Conservation (phyloP, 2,797 vertebrate species). For the Acropternis orthonyx region DNA sequence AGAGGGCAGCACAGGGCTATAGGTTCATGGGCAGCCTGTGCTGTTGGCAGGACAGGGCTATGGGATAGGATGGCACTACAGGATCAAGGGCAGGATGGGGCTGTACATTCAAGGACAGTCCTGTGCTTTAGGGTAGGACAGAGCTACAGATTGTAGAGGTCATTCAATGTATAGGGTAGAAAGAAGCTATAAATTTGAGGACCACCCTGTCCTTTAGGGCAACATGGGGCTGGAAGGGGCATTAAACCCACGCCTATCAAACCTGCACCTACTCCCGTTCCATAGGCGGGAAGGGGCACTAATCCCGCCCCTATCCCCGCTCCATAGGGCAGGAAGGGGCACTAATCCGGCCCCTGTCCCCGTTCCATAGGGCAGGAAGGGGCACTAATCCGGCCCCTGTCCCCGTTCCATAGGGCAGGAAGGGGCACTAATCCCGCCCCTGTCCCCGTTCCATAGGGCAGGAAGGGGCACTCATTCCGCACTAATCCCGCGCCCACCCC, state of each 20-base stretch:
- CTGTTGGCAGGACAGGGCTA: background rate
- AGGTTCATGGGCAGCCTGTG: background rate
- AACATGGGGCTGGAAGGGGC: too few species aligned
- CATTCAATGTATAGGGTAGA: too few species aligned
- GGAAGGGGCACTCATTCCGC: too few species aligned
- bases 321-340: background rate
- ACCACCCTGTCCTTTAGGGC: too few species aligned
- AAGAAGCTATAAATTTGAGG: too few species aligned
- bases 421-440: background rate
- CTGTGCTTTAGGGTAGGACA: background rate
- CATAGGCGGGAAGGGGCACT: background rate
- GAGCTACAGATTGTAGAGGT: background rate
- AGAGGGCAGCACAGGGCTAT: too few species aligned
- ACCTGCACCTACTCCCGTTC: too few species aligned
- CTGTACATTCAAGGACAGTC: background rate
- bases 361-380: background rate
- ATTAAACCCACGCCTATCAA: too few species aligned
- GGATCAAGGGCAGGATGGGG: background rate
- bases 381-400: background rate
- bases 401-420: too few species aligned
- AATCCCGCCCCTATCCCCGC: fast-evolving
- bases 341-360: too few species aligned
- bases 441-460: background rate
- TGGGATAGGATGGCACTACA: background rate
- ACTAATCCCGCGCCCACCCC: too few species aligned